phyloP scores from a whole-genome alignment of 2,113 vertebrate genomes.

The Hymenochirus boettgeri region DNA sequence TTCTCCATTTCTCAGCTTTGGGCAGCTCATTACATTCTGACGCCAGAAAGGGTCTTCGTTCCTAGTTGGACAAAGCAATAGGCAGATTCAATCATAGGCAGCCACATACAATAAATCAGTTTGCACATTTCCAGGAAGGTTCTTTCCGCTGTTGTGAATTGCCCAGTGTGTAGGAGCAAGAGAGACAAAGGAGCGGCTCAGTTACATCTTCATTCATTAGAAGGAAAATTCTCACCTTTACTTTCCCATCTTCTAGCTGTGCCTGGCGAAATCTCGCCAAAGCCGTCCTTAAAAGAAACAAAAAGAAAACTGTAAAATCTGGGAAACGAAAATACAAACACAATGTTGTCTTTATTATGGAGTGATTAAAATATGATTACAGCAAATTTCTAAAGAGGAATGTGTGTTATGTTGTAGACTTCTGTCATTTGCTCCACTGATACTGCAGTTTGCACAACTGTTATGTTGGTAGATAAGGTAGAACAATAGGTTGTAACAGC shows the following conservation, averaged over 20 bases:
- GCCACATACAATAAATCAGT: too few relatives aligned
- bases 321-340: background rate
- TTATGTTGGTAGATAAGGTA: too few relatives aligned
- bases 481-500: too few relatives aligned
- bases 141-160: too few relatives aligned
- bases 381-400: too few relatives aligned
- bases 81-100: too few relatives aligned
- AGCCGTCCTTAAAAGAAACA: conserved; percentile 76
- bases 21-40: conserved; percentile 91
- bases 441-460: too few relatives aligned
- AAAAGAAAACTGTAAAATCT: conserved; percentile 1
- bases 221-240: conserved; percentile 73
- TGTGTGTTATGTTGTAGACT: too few relatives aligned
- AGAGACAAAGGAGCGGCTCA: background rate
- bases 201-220: background rate
- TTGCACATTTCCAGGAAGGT: too few relatives aligned
- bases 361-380: too few relatives aligned
- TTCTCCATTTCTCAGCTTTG: conserved; percentile 95
- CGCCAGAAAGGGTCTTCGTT: conserved; percentile 89
- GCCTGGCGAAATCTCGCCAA: conserved; percentile 95
- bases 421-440: too few relatives aligned
- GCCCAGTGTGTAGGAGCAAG: background rate
- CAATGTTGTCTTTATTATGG: background rate
- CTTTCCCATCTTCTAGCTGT: conserved; percentile 90
- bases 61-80: conserved; percentile 57